phyloP scores from a whole-genome alignment of 2,797 vertebrate species.

The Numenius phaeopus region DNA sequence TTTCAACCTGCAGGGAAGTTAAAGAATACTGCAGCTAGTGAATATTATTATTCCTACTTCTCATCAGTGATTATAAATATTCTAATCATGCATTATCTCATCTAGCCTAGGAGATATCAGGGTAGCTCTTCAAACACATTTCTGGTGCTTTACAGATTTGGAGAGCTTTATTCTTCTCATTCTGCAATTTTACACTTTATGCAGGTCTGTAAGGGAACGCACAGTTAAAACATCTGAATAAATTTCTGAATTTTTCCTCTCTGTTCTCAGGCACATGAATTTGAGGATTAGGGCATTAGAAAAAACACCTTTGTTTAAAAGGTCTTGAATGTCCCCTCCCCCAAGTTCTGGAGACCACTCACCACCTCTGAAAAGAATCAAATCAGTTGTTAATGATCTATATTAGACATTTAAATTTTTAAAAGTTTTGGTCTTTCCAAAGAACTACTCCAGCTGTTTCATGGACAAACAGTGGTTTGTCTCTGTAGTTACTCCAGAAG shows the following conservation, averaged over 20 bases:
- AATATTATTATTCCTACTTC: background rate
- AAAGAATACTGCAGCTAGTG: background rate
- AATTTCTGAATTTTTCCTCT: background rate
- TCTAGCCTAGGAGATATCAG: background rate
- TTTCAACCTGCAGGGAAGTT: slow-evolving; percentile 5
- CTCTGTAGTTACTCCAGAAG: no score
- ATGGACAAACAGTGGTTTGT: no score
- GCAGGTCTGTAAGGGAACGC: background rate
- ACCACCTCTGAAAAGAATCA: background rate
- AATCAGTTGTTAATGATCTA: background rate
- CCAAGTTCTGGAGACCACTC: background rate
- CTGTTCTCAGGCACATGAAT: background rate
- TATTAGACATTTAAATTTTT: background rate
- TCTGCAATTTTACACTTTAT: background rate
- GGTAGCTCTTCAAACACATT: background rate
- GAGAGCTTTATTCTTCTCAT: background rate
- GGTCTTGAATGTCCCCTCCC: background rate
- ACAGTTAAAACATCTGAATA: background rate
- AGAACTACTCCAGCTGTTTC: background rate
- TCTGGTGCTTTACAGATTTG: background rate
- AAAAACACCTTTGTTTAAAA: background rate
- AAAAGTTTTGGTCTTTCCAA: background rate
- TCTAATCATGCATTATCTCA: background rate
- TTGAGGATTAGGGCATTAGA: background rate
- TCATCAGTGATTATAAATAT: slow-evolving; percentile 1